These are phyloP conservation scores for Eledona agricola DNA, from an alignment of 2,888 invertebrate genomes.

Conservation along the genomic window DNA sequence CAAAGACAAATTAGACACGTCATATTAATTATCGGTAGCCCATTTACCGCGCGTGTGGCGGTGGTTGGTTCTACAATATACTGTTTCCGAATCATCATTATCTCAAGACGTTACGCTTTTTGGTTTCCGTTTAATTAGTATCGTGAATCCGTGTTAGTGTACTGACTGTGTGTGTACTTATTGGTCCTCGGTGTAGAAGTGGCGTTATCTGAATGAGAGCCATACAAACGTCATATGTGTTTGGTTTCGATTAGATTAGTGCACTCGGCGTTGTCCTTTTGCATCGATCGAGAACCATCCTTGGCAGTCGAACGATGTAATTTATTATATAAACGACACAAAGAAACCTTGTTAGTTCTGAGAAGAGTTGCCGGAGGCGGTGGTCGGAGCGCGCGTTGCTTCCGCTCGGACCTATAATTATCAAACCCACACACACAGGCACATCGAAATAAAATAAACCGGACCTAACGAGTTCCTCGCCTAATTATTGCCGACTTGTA, in stretches of 20 bases:
- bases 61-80: slow-evolving; percentile 16
- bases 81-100: slow-evolving; percentile 21
- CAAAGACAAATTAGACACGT: slow-evolving; percentile 51
- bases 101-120: slow-evolving; percentile 13
- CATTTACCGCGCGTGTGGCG: slow-evolving; percentile 19
- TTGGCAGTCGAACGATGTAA: slow-evolving; percentile 32
- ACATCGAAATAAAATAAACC: slow-evolving; percentile 44
- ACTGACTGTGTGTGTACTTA: too few relatives aligned
- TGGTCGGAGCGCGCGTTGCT: slow-evolving; percentile 48
- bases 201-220: slow-evolving; percentile 10
- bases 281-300: slow-evolving; percentile 17
- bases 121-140: slow-evolving; percentile 13
- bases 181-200: slow-evolving; percentile 11
- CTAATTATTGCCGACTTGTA: slow-evolving; percentile 41
- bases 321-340: slow-evolving; percentile 55
- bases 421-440: slow-evolving; percentile 59
- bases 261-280: too few relatives aligned
- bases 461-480: slow-evolving; percentile 46
- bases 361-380: slow-evolving; percentile 54
- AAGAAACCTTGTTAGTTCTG: slow-evolving; percentile 60
- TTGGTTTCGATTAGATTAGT: too few relatives aligned
- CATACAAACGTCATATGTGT: too few relatives aligned
- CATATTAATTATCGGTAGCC: slow-evolving; percentile 47
- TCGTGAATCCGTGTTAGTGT: too few relatives aligned
- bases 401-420: slow-evolving; percentile 60